phyloP scores from a whole-genome alignment of 2,888 invertebrate species.

The Dioctria linearis region DNA sequence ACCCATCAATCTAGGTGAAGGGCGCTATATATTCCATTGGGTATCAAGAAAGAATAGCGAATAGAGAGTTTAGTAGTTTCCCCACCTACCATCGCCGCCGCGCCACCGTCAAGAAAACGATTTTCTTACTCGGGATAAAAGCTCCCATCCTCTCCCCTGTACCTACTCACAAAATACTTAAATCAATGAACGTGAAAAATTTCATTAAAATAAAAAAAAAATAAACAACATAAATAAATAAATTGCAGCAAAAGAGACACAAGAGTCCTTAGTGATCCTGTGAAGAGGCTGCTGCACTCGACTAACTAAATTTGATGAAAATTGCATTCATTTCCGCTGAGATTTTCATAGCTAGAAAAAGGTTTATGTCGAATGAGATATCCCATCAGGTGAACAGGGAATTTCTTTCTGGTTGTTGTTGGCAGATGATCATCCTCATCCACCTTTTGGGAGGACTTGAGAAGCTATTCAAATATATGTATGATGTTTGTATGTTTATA shows the following conservation, averaged over 20 bases:
- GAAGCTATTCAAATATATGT: background rate
- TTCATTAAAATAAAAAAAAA: too few relatives aligned
- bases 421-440: slow-evolving; percentile 25
- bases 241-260: background rate
- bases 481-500: too few relatives aligned
- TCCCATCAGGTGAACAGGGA: slow-evolving; percentile 25
- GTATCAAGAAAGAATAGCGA: too few relatives aligned
- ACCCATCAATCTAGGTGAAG: slow-evolving; percentile 69
- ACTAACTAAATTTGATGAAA: slow-evolving; percentile 10
- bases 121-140: background rate
- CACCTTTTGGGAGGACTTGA: slow-evolving; percentile 37
- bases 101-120: background rate
- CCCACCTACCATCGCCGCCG: too few relatives aligned
- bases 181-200: too few relatives aligned
- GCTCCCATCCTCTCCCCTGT: background rate
- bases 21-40: slow-evolving; percentile 75
- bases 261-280: background rate
- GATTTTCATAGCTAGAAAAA: slow-evolving; percentile 10
- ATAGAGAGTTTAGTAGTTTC: background rate
- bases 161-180: background rate
- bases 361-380: slow-evolving; percentile 21
- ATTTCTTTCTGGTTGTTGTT: background rate
- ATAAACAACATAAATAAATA: too few relatives aligned
- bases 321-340: slow-evolving; percentile 45
- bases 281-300: background rate